A percentile compares a stretch with the other conserved stretches of the same genome.
Evolutionary conservation across 2,888 invertebrate species (phyloP).

Genomic region (Nomada ferruginata): DNA sequence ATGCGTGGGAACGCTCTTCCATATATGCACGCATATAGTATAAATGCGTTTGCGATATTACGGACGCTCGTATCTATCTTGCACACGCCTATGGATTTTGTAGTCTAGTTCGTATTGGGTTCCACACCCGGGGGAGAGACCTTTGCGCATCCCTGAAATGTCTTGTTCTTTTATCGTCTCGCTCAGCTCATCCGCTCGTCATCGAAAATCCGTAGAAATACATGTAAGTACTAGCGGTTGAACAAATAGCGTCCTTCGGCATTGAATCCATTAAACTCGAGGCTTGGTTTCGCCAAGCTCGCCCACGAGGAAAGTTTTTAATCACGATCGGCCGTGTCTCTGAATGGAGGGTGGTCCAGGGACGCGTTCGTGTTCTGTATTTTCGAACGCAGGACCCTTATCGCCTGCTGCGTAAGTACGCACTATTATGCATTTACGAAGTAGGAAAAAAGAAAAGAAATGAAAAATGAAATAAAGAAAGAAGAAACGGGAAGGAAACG

Average conservation of each 20-base stretch:
- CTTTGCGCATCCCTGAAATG: constrained; percentile 25
- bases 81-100: constrained; percentile 21
- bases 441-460: background rate
- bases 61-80: constrained; percentile 6
- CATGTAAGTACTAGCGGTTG: background rate
- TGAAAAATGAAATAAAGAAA: background rate
- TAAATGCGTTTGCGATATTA: constrained; percentile 58
- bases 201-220: background rate
- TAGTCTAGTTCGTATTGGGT: constrained; percentile 49
- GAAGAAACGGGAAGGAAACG: background rate
- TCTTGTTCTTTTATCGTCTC: constrained; percentile 19
- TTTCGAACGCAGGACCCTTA: constrained; percentile 46
- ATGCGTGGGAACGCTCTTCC: constrained; percentile 64
- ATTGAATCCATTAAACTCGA: constrained; percentile 37
- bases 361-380: constrained; percentile 1
- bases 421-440: constrained; percentile 38
- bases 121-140: constrained; percentile 28
- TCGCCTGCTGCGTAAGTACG: constrained; percentile 41
- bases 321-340: constrained; percentile 35
- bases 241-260: constrained; percentile 49
- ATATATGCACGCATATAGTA: constrained; percentile 56
- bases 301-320: constrained; percentile 24
- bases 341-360: constrained; percentile 21
- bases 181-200: background rate
- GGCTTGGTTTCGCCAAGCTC: constrained; percentile 8